A percentile compares a stretch with the other conserved stretches of the same genome.
Conservation (phyloP, 2,888 invertebrate species). For the Epirrhoe alternata region DNA sequence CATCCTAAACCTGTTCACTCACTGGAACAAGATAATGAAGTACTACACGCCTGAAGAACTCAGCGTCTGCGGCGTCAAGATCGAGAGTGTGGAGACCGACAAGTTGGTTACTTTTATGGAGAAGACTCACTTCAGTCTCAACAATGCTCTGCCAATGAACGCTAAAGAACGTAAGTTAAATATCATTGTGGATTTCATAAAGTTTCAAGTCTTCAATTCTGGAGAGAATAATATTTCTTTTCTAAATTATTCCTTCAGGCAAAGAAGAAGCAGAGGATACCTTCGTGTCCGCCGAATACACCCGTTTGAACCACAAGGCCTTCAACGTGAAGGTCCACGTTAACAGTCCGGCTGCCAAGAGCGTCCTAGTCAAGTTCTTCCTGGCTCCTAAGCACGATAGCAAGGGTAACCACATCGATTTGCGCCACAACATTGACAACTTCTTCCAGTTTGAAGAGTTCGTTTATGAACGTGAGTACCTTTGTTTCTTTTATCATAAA, state of each 20-base stretch:
- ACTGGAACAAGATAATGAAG: slow-evolving; percentile 85
- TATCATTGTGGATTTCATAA: background rate
- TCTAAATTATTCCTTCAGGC: slow-evolving; percentile 8
- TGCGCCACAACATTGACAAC: slow-evolving; percentile 82
- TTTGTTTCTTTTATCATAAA: background rate
- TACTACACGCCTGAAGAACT: slow-evolving; percentile 87
- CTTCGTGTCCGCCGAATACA: slow-evolving; percentile 86
- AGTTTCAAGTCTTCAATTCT: too few species aligned
- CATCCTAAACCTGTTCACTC: slow-evolving; percentile 83
- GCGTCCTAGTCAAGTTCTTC: slow-evolving; percentile 86
- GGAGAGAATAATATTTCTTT: background rate
- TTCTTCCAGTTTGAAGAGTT: slow-evolving; percentile 86
- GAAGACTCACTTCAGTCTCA: slow-evolving; percentile 86
- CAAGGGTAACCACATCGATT: slow-evolving; percentile 77
- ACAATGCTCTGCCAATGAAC: slow-evolving; percentile 49
- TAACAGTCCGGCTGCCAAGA: slow-evolving; percentile 81
- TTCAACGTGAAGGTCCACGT: slow-evolving; percentile 87
- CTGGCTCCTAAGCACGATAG: slow-evolving; percentile 89
- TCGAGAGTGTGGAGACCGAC: slow-evolving; percentile 87
- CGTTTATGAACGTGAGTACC: slow-evolving; percentile 61
- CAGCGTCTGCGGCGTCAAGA: slow-evolving; percentile 84
- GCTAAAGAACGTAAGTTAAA: slow-evolving; percentile 26
- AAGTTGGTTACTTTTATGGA: slow-evolving; percentile 89
- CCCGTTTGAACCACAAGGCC: slow-evolving; percentile 89
- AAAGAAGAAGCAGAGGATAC: slow-evolving; percentile 52